phyloP scores from a whole-genome alignment of 2,113 vertebrate genomes.

The Saimiri boliviensis region DNA sequence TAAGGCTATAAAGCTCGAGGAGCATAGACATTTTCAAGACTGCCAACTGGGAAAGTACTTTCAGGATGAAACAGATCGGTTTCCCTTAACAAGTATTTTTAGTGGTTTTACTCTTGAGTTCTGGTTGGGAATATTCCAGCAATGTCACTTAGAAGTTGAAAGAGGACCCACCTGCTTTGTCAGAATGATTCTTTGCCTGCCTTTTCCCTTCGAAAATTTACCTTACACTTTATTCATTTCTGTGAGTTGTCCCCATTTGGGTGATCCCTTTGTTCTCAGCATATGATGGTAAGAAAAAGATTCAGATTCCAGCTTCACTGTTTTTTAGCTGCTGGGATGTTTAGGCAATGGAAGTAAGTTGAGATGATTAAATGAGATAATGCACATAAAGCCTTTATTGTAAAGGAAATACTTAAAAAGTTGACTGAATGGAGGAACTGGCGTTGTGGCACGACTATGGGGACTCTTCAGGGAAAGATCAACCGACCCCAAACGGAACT shows the following conservation, averaged over 20 bases:
- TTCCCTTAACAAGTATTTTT: slow-evolving; percentile 43
- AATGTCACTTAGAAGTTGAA: not conserved
- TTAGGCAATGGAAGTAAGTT: not conserved
- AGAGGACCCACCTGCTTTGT: not conserved
- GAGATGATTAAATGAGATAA: slow-evolving; percentile 12
- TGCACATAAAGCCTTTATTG: not conserved
- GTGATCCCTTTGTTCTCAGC: not conserved
- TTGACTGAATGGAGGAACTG: not conserved
- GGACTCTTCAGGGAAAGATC: slow-evolving; percentile 73
- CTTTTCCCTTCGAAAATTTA: slow-evolving; percentile 19
- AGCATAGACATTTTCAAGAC: not conserved
- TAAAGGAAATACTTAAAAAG: not conserved
- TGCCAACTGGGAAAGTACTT: not conserved
- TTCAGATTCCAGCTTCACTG: not conserved
- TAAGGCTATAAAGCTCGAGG: not conserved
- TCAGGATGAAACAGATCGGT: slow-evolving; percentile 34
- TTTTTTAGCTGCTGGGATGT: not conserved
- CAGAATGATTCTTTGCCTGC: not conserved
- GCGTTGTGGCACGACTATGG: slow-evolving; percentile 22
- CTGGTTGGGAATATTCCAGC: not conserved
- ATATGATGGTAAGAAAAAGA: not conserved
- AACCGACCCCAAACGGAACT: slow-evolving; percentile 84
- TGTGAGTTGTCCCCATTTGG: not conserved
- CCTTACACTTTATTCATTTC: not conserved
- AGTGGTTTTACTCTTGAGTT: slow-evolving; percentile 45